phyloP scores from a whole-genome alignment of 2,113 vertebrate genomes.

The Dipodomys ordii region DNA sequence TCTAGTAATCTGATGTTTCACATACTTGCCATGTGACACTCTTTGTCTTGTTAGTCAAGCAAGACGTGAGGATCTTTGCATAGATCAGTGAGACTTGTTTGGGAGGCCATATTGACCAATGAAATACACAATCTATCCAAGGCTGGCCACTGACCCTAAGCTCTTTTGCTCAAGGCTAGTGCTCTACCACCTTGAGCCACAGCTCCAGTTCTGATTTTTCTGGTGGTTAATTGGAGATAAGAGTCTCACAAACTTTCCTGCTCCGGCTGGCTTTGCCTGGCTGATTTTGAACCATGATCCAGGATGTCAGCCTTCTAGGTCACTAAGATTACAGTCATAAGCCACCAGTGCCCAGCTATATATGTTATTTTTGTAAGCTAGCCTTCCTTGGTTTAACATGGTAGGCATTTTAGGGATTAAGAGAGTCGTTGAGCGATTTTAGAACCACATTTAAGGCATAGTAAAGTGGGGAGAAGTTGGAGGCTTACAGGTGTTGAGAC shows the following conservation, averaged over 20 bases:
- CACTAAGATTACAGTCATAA: not conserved
- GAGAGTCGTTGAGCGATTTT: not conserved
- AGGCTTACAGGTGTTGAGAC: slow-evolving; percentile 11
- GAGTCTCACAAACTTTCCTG: no score
- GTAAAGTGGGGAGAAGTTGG: not conserved
- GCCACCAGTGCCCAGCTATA: not conserved
- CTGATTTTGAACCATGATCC: no score
- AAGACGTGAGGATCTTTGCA: not conserved
- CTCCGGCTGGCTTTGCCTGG: no score
- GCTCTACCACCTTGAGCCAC: no score
- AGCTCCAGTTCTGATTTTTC: no score
- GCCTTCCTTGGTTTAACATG: slow-evolving; percentile 23
- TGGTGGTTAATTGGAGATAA: no score
- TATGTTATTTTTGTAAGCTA: not conserved
- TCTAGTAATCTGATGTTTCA: slow-evolving; percentile 16
- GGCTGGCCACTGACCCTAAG: not conserved
- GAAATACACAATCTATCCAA: not conserved
- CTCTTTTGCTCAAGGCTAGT: no score
- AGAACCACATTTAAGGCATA: slow-evolving; percentile 39
- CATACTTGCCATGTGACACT: not conserved
- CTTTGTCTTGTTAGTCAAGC: slow-evolving; percentile 9
- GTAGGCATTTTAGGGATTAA: not conserved
- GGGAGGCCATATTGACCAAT: not conserved
- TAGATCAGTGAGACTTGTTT: not conserved
- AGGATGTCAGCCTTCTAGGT: not conserved